Percentiles rank a stretch among this genome's conserved stretches.
phyloP scores from a whole-genome alignment of 1,140 invertebrate genomes.

The Drosophila persimilis region DNA sequence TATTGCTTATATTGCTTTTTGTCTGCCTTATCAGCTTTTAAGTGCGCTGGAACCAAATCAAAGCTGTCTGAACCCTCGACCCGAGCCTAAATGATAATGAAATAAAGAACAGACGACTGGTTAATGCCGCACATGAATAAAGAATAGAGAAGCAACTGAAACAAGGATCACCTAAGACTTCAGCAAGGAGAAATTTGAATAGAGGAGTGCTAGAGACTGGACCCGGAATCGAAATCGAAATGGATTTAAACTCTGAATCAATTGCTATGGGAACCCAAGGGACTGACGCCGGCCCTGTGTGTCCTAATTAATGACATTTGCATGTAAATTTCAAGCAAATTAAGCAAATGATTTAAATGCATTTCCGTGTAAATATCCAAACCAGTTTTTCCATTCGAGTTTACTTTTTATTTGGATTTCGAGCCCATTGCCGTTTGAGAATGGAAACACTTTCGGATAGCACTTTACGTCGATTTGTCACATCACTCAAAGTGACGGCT shows the following conservation, averaged over 20 bases:
- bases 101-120: neutral
- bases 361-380: constrained; percentile 56
- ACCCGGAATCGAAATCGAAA: no score
- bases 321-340: constrained; percentile 67
- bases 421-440: no score
- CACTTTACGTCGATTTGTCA: constrained; percentile 71
- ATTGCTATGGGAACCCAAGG: constrained; percentile 15
- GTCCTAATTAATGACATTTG: constrained; percentile 64
- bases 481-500: constrained; percentile 67
- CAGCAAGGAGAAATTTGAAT: no score
- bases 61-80: constrained; percentile 10
- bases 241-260: neutral
- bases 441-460: constrained; percentile 1
- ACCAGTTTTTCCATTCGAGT: constrained; percentile 61
- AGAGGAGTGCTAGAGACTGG: no score
- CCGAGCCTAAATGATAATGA: constrained; percentile 28
- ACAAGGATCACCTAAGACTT: no score
- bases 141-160: no score
- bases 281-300: constrained; percentile 14
- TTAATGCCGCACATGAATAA: no score
- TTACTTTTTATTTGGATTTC: neutral
- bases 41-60: neutral
- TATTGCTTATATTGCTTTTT: neutral
- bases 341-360: constrained; percentile 72
- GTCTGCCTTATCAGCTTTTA: no score